These are phyloP conservation scores for Cephus rjabovi DNA, from an alignment of 2,888 invertebrate species.

Conservation along the genomic window DNA sequence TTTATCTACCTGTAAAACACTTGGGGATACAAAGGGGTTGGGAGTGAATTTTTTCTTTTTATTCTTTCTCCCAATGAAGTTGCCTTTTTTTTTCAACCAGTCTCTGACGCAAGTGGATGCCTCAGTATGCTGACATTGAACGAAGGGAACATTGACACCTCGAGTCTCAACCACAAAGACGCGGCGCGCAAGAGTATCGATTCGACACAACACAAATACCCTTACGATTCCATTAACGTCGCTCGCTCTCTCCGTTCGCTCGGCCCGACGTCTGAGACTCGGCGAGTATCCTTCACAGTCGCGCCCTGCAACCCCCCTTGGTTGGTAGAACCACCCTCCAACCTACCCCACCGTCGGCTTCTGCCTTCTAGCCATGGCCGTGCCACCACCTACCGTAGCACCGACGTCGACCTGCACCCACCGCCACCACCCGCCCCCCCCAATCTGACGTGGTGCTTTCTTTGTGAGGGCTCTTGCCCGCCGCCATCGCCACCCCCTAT, in stretches of 20 bases:
- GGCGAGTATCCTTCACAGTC: neutral
- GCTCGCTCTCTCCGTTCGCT: neutral
- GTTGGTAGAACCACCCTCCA: neutral
- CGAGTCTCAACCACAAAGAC: conserved; percentile 1
- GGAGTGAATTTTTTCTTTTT: neutral
- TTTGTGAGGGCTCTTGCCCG: neutral
- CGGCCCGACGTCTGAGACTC: neutral
- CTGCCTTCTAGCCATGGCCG: neutral
- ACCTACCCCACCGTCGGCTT: neutral
- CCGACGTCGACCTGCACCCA: neutral
- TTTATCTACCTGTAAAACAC: neutral
- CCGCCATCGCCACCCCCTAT: neutral
- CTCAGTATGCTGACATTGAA: neutral
- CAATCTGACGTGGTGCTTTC: neutral
- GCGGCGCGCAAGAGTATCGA: neutral
- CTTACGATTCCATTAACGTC: conserved; percentile 12
- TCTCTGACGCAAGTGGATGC: neutral
- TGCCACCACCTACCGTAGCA: neutral
- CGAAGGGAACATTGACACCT: conserved; percentile 5
- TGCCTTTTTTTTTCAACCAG: neutral
- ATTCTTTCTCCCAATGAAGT: neutral
- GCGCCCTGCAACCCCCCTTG: neutral
- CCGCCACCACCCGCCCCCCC: neutral
- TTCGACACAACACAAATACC: conserved; percentile 3
- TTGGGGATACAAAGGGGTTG: neutral